phyloP scores from a whole-genome alignment of 1,140 invertebrate genomes.

The Heliothis virescens region DNA sequence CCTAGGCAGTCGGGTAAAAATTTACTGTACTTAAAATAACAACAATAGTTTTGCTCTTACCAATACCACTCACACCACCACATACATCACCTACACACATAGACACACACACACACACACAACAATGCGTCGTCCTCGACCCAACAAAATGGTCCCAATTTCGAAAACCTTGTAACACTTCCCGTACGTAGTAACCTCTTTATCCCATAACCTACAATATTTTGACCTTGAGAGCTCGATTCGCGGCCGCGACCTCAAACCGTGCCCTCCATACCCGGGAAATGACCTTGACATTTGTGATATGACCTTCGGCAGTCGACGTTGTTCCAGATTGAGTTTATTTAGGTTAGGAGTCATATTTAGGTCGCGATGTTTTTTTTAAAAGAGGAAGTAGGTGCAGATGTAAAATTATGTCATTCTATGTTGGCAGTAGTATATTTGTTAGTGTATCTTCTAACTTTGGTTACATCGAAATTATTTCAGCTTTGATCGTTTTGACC shows the following conservation, averaged over 20 bases:
- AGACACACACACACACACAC: background rate
- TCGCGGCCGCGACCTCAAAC: conserved; percentile 23
- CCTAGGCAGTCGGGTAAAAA: too few relatives aligned
- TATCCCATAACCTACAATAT: conserved; percentile 34
- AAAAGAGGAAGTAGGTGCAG: background rate
- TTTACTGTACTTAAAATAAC: too few relatives aligned
- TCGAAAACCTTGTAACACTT: conserved; percentile 36
- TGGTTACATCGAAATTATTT: too few relatives aligned
- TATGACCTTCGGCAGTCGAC: conserved; percentile 8
- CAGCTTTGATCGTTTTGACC: too few relatives aligned
- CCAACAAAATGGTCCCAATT: background rate
- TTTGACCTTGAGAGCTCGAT: conserved; percentile 15
- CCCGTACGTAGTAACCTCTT: conserved; percentile 12
- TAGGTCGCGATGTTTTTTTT: background rate
- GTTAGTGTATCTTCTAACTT: too few relatives aligned
- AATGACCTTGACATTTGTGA: conserved; percentile 34
- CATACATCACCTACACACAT: background rate
- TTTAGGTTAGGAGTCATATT: background rate
- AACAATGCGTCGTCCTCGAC: conserved; percentile 1
- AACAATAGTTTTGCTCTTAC: background rate
- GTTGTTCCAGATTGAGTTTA: conserved; percentile 26
- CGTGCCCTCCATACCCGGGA: conserved; percentile 20
- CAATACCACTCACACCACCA: background rate
- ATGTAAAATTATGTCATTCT: background rate
- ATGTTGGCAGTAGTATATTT: background rate